These are phyloP conservation scores for Pyxicephalus adspersus DNA, from an alignment of 2,113 vertebrate species.

Conservation along the genomic window DNA sequence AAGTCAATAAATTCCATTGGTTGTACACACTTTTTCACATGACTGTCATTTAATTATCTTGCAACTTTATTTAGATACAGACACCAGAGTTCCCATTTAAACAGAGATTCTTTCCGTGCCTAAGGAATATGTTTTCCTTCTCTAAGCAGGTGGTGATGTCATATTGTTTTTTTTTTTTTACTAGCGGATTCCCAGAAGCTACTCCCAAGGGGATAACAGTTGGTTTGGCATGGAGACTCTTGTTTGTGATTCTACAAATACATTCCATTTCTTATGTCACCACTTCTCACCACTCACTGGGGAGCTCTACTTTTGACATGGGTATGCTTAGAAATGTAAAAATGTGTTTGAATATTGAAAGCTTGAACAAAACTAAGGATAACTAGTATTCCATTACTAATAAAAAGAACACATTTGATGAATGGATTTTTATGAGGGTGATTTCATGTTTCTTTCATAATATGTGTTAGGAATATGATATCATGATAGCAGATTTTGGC, in stretches of 20 bases:
- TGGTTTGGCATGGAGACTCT: slow-evolving; percentile 7
- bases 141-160: slow-evolving; percentile 13
- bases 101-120: neutral
- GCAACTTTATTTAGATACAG: too few species aligned
- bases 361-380: neutral
- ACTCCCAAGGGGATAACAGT: slow-evolving; percentile 4
- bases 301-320: too few species aligned
- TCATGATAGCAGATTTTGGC: too few species aligned
- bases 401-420: too few species aligned
- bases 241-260: slow-evolving; percentile 9
- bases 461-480: too few species aligned
- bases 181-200: slow-evolving; percentile 15
- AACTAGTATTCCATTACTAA: too few species aligned
- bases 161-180: neutral
- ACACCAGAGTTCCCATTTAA: too few species aligned
- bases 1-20: too few species aligned
- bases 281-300: neutral
- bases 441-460: too few species aligned
- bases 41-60: too few species aligned
- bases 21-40: too few species aligned
- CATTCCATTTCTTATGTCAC: neutral
- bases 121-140: slow-evolving; percentile 1
- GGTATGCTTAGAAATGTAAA: neutral
- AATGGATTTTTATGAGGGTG: too few species aligned
- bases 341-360: neutral